A percentile compares a stretch with the other conserved stretches of the same genome.
Conservation (phyloP, 2,888 invertebrate species). For the Tillus elongatus region DNA sequence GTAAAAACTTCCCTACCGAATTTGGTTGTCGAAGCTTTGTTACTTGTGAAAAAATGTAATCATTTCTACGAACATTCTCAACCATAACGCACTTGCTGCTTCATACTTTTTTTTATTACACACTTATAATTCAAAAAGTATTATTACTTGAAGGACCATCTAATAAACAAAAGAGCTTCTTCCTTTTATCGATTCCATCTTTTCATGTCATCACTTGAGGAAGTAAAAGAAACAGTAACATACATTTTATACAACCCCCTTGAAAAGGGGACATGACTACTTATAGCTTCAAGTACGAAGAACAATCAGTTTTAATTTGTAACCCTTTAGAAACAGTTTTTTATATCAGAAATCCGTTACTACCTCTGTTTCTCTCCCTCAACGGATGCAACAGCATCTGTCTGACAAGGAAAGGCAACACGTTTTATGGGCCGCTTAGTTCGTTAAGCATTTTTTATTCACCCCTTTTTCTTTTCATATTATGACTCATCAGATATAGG, state of each 20-base stretch:
- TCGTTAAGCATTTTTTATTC: conserved; percentile 18
- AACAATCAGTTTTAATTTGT: conserved; percentile 16
- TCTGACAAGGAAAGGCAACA: background rate
- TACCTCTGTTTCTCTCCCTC: background rate
- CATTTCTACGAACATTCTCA: too few species aligned
- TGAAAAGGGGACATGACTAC: background rate
- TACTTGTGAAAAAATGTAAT: too few species aligned
- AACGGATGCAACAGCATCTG: background rate
- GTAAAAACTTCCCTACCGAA: too few species aligned
- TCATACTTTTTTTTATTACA: too few species aligned
- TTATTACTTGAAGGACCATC: too few species aligned
- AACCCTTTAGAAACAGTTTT: conserved; percentile 6
- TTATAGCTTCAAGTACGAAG: conserved; percentile 4
- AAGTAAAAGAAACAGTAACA: conserved; percentile 7
- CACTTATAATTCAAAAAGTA: too few species aligned
- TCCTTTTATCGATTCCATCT: too few species aligned
- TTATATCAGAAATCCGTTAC: background rate
- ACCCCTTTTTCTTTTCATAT: conserved; percentile 23
- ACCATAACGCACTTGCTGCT: too few species aligned
- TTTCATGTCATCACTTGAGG: too few species aligned
- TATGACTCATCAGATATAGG: conserved; percentile 31
- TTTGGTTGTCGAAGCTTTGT: too few species aligned
- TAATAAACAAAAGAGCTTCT: too few species aligned
- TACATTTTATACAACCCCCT: conserved; percentile 7
- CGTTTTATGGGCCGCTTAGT: background rate